These are phyloP conservation scores for Pseudotriccus pelzelni DNA, from an alignment of 2,797 vertebrate species.

Conservation along the genomic window DNA sequence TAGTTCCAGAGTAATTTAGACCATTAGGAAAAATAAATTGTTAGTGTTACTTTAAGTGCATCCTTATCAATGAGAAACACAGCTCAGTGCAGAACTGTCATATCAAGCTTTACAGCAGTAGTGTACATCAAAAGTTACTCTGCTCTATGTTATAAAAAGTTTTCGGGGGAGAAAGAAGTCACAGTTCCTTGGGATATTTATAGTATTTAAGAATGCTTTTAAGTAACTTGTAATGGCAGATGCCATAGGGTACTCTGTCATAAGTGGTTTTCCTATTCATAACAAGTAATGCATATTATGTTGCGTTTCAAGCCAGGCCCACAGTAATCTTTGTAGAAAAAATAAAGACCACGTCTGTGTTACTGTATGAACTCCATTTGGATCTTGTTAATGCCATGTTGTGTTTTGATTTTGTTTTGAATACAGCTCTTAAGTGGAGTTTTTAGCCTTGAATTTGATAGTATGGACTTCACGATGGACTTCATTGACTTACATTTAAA, in stretches of 20 bases:
- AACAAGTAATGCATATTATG: neutral
- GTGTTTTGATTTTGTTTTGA: neutral
- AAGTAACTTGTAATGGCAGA: constrained; percentile 32
- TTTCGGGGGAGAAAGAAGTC: neutral
- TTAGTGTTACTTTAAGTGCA: neutral
- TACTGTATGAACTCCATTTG: neutral
- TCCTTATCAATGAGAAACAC: constrained; percentile 41
- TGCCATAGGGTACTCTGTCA: constrained; percentile 27
- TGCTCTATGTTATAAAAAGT: constrained; percentile 3
- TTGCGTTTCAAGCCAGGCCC: neutral
- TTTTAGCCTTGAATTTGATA: neutral
- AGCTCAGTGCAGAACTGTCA: neutral
- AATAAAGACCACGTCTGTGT: neutral
- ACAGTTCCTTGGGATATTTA: constrained; percentile 31
- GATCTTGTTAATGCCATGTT: constrained; percentile 9
- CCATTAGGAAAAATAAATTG: neutral
- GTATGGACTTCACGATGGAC: neutral
- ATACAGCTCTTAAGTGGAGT: neutral
- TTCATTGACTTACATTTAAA: neutral
- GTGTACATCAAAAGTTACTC: neutral
- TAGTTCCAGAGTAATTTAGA: neutral
- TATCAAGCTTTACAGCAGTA: neutral
- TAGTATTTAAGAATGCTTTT: constrained; percentile 44
- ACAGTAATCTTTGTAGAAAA: neutral
- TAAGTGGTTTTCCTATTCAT: constrained; percentile 31